phyloP scores from a whole-genome alignment of 2,888 invertebrate genomes.

The Gymnoscelis rufifasciata region DNA sequence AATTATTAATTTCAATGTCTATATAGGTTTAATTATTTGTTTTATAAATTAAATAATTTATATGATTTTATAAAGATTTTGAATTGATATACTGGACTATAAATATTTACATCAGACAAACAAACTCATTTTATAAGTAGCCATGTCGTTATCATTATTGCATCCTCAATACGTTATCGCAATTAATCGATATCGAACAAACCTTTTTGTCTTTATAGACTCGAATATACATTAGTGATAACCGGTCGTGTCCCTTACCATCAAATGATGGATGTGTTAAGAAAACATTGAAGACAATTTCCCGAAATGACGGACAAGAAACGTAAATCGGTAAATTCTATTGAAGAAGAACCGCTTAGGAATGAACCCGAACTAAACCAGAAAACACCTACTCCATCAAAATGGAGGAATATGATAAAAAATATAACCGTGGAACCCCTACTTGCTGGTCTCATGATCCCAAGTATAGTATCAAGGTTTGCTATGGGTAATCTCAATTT shows the following conservation, averaged over 20 bases:
- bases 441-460: conserved; percentile 84
- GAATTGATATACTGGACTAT: not conserved
- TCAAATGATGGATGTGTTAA: not conserved
- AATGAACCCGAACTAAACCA: conserved; percentile 43
- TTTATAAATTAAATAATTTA: not conserved
- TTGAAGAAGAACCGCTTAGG: conserved; percentile 63
- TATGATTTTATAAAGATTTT: not conserved
- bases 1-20: no score
- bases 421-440: conserved; percentile 87
- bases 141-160: not conserved
- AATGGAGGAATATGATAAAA: conserved; percentile 48
- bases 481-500: conserved; percentile 79
- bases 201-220: not conserved
- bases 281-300: no score
- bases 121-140: not conserved
- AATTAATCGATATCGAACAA: conserved; percentile 3
- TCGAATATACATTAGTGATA: conserved; percentile 1
- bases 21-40: no score
- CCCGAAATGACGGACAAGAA: conserved; percentile 56
- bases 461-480: conserved; percentile 82
- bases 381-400: conserved; percentile 52
- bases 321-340: conserved; percentile 43
- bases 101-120: not conserved
- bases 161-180: conserved; percentile 3
- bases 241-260: not conserved